Conservation (phyloP, 2,797 vertebrate genomes). For the Gastrophryne carolinensis region DNA sequence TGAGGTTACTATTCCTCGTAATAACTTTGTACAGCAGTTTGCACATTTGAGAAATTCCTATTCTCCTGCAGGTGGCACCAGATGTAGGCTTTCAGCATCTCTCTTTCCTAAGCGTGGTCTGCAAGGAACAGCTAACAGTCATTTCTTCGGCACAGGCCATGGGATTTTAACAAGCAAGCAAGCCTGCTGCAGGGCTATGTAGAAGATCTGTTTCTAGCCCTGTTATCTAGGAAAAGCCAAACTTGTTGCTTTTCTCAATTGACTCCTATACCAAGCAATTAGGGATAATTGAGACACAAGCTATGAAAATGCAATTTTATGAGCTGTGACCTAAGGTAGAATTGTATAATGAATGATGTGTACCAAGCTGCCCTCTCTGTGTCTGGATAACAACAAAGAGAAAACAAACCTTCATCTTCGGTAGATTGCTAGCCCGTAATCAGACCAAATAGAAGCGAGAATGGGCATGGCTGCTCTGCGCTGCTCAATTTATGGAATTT, state of each 20-base stretch:
- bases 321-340: conserved; percentile 51
- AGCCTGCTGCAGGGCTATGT: conserved; percentile 58
- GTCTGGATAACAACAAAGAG: conserved; percentile 28
- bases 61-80: conserved; percentile 75
- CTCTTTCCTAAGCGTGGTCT: not conserved
- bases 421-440: conserved; percentile 19
- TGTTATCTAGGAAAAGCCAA: conserved; percentile 54
- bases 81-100: conserved; percentile 68
- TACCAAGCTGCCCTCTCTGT: conserved; percentile 30
- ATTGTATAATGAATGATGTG: conserved; percentile 51
- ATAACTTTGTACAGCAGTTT: not conserved
- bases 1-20: not conserved
- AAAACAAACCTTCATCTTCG: conserved; percentile 42
- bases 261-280: not conserved
- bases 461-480: conserved; percentile 4
- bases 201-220: conserved; percentile 58
- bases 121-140: too few relatives aligned
- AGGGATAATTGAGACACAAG: conserved; percentile 31
- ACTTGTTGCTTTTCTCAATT: conserved; percentile 43
- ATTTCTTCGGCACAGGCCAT: conserved; percentile 26
- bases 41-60: not conserved
- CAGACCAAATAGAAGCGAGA: not conserved
- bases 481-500: conserved; percentile 43
- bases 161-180: conserved; percentile 55
- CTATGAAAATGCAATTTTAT: conserved; percentile 53